Percentiles rank a stretch among this genome's conserved stretches.
These are phyloP conservation scores for Hippocampus zosterae DNA, from an alignment of 2,113 vertebrate species.

Conservation along the genomic window DNA sequence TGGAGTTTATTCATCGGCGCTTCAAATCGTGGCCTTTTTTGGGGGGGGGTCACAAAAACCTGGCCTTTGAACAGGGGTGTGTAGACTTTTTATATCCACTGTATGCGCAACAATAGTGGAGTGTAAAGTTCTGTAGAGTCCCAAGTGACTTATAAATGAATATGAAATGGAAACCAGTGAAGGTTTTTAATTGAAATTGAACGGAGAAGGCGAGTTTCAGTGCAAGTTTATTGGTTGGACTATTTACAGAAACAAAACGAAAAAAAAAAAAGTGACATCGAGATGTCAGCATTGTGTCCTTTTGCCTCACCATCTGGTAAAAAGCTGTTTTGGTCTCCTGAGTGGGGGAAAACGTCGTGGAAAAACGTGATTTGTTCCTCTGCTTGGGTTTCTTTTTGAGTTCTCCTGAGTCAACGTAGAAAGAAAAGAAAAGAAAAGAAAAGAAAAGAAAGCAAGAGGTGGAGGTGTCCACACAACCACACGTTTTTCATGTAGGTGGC, in stretches of 20 bases:
- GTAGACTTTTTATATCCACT: too few species aligned
- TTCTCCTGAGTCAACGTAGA: constrained; percentile 8
- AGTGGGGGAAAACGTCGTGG: constrained; percentile 41
- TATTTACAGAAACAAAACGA: constrained; percentile 71
- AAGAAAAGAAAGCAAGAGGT: background rate
- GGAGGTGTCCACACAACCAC: background rate
- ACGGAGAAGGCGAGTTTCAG: constrained; percentile 32
- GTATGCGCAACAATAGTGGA: too few species aligned
- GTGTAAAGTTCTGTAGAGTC: too few species aligned
- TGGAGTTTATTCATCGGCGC: too few species aligned
- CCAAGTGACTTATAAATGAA: too few species aligned
- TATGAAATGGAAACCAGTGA: too few species aligned
- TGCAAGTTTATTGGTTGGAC: constrained; percentile 61
- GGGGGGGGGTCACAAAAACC: too few species aligned
- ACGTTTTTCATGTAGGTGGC: too few species aligned
- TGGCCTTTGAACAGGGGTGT: too few species aligned
- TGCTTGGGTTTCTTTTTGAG: background rate
- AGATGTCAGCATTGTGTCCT: background rate
- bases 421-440: background rate
- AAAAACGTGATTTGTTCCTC: constrained; percentile 11
- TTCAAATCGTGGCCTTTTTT: too few species aligned
- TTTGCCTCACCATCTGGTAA: constrained; percentile 1
- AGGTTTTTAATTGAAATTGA: background rate
- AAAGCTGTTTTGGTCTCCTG: constrained; percentile 46
- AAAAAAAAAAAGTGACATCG: constrained; percentile 12